A percentile compares a stretch with the other conserved stretches of the same genome.
These are phyloP conservation scores for Melanotaenia nigrans DNA, from an alignment of 2,797 vertebrate species.

Conservation along the genomic window DNA sequence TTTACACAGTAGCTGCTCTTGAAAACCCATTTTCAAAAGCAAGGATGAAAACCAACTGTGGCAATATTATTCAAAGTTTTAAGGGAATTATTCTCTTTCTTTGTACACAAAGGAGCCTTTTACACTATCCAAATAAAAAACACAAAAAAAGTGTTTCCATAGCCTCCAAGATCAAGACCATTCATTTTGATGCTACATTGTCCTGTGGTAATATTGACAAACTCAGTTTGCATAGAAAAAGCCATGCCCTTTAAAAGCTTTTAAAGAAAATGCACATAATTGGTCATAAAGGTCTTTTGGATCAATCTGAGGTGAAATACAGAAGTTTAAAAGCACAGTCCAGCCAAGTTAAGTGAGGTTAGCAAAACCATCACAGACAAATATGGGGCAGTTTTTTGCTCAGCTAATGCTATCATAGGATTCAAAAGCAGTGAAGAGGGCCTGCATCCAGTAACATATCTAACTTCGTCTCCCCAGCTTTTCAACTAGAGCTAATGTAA, in stretches of 20 bases:
- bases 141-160: conserved; percentile 33
- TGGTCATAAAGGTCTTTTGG: background rate
- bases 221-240: conserved; percentile 30
- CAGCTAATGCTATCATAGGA: conserved; percentile 31
- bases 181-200: conserved; percentile 33
- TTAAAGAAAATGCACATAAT: conserved; percentile 24
- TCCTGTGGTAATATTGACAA: conserved; percentile 48
- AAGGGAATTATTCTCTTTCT: conserved; percentile 25
- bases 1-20: conserved; percentile 13
- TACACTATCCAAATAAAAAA: conserved; percentile 28
- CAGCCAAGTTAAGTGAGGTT: conserved; percentile 27
- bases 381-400: conserved; percentile 24
- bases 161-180: conserved; percentile 35
- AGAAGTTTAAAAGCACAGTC: conserved; percentile 24
- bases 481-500: conserved; percentile 66
- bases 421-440: conserved; percentile 41
- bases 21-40: conserved; percentile 27
- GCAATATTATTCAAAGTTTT: conserved; percentile 15
- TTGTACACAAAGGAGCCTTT: conserved; percentile 17
- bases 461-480: conserved; percentile 38
- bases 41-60: conserved; percentile 25
- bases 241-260: conserved; percentile 36
- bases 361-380: conserved; percentile 23
- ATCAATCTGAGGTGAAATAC: conserved; percentile 41
- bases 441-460: conserved; percentile 53